These are phyloP conservation scores for Stenchaetothrips biformis DNA, from an alignment of 2,888 invertebrate genomes.

Conservation along the genomic window DNA sequence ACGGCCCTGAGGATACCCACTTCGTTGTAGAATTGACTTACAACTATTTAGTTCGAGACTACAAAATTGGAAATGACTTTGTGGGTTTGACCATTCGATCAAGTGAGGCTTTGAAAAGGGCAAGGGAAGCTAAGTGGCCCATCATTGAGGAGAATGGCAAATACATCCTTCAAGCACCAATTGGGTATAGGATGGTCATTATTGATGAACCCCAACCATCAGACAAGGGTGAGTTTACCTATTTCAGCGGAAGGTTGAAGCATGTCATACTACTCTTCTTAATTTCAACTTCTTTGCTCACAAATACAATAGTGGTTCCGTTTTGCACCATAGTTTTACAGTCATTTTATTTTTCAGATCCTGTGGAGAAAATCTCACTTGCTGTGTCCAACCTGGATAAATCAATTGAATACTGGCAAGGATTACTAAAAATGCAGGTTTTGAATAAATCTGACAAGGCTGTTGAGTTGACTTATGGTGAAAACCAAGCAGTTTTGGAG, in stretches of 20 bases:
- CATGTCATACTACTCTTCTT: too few relatives aligned
- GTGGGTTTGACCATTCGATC: constrained; percentile 79
- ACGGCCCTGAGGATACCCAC: constrained; percentile 89
- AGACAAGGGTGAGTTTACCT: constrained; percentile 54
- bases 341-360: constrained; percentile 55
- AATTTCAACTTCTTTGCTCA: too few relatives aligned
- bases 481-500: constrained; percentile 71
- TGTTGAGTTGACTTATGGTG: constrained; percentile 63
- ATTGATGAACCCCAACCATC: constrained; percentile 64
- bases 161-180: constrained; percentile 74
- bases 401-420: constrained; percentile 81
- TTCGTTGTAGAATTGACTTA: constrained; percentile 97
- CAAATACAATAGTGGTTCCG: too few relatives aligned
- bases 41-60: constrained; percentile 87
- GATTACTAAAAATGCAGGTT: constrained; percentile 67
- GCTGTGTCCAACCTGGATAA: constrained; percentile 69
- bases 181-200: constrained; percentile 84
- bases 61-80: constrained; percentile 81
- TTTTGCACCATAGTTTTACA: neutral
- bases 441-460: constrained; percentile 57
- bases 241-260: too few relatives aligned
- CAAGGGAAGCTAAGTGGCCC: constrained; percentile 68
- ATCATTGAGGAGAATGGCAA: constrained; percentile 56
- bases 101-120: constrained; percentile 67
- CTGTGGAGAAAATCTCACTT: constrained; percentile 72